These are phyloP conservation scores for Ptyas mucosa DNA, from an alignment of 2,113 vertebrate species.

Conservation along the genomic window DNA sequence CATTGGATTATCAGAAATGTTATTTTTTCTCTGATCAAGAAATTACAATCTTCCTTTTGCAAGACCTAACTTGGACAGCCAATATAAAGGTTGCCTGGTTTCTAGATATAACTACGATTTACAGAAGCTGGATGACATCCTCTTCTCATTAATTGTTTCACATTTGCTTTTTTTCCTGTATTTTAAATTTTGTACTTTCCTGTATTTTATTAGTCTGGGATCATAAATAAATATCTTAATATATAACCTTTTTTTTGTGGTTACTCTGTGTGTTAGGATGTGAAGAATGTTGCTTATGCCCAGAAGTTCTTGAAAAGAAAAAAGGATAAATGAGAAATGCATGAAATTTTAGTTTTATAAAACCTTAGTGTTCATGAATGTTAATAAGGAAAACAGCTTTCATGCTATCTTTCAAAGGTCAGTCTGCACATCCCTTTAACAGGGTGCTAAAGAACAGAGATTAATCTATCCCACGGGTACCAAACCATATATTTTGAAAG, in stretches of 20 bases:
- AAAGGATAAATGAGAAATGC: background rate
- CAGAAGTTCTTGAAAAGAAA: background rate
- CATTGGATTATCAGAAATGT: background rate
- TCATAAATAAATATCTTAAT: background rate
- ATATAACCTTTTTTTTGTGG: background rate
- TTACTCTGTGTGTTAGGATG: background rate
- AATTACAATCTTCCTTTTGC: background rate
- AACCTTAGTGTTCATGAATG: background rate
- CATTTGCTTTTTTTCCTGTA: background rate
- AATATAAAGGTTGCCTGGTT: background rate
- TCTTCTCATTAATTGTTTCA: background rate
- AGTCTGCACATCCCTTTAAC: background rate
- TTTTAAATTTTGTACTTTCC: background rate
- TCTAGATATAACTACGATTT: background rate
- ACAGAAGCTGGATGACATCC: background rate
- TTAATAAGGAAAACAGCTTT: background rate
- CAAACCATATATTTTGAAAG: conserved; percentile 37
- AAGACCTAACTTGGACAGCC: background rate
- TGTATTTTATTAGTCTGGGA: background rate
- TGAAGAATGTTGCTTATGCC: background rate
- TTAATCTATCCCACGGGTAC: conserved; percentile 18
- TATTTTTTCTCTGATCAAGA: background rate
- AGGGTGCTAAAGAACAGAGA: background rate
- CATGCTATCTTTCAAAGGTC: background rate
- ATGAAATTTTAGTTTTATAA: background rate